Percentiles rank a stretch among this genome's conserved stretches.
Conservation (phyloP, 2,113 vertebrate genomes). For the Rhabdomys dilectus region DNA sequence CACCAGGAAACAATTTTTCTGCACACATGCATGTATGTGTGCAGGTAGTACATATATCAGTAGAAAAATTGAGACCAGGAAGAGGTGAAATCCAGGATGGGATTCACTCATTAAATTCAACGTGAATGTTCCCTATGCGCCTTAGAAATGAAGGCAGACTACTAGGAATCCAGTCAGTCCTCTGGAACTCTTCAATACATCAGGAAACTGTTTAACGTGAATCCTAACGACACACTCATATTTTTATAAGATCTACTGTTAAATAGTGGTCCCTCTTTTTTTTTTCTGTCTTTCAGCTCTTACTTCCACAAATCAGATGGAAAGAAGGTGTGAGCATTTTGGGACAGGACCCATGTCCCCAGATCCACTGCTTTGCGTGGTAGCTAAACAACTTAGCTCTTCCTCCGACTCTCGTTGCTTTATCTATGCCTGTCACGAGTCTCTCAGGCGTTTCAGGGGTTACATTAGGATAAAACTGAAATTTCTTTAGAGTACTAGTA, state of each 20-base stretch:
- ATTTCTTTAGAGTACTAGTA: constrained; percentile 45
- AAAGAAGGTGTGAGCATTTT: neutral
- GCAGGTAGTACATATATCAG: neutral
- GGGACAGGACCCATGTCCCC: neutral
- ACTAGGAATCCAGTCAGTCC: neutral
- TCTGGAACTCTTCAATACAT: neutral
- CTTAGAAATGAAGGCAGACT: constrained; percentile 20
- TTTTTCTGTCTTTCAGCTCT: neutral
- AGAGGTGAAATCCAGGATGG: neutral
- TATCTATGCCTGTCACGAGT: neutral
- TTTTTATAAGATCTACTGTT: constrained; percentile 27
- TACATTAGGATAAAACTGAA: constrained; percentile 42
- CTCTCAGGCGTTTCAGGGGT: neutral
- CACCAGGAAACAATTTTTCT: neutral
- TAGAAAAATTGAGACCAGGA: constrained; percentile 27
- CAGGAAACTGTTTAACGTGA: neutral
- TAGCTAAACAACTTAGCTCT: neutral
- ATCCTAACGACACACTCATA: constrained; percentile 30
- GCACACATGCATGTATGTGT: neutral
- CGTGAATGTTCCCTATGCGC: neutral
- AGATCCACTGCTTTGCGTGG: neutral
- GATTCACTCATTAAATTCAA: neutral
- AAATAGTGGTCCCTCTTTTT: neutral
- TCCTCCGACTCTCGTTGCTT: constrained; percentile 37
- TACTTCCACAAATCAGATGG: constrained; percentile 25